phyloP scores from a whole-genome alignment of 2,797 vertebrate genomes.

The Hippoglossus hippoglossus region DNA sequence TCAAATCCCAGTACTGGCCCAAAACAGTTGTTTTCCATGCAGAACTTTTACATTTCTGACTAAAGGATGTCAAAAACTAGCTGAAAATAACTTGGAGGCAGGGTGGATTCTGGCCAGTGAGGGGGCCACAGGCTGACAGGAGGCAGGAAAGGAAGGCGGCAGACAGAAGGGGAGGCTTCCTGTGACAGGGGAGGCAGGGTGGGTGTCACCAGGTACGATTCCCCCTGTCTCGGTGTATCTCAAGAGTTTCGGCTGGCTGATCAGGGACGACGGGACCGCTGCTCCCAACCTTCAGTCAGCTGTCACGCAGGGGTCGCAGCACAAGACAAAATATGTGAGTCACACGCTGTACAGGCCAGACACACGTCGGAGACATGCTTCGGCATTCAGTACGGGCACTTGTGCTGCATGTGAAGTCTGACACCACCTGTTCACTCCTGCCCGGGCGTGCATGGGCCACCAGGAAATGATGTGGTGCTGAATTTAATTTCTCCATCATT shows the following conservation, averaged over 20 bases:
- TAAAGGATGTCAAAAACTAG: slow-evolving; percentile 22
- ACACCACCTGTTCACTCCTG: slow-evolving; percentile 3
- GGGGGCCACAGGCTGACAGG: slow-evolving; percentile 61
- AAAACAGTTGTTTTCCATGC: neutral
- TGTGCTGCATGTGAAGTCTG: slow-evolving; percentile 29
- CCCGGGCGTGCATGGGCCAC: slow-evolving; percentile 22
- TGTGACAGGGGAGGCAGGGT: slow-evolving; percentile 76
- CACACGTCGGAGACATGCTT: slow-evolving; percentile 26
- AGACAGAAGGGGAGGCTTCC: slow-evolving; percentile 65
- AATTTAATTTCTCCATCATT: slow-evolving; percentile 78
- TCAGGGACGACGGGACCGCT: slow-evolving; percentile 78
- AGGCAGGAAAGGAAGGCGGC: slow-evolving; percentile 16
- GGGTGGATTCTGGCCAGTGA: slow-evolving; percentile 27
- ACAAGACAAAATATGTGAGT: slow-evolving; percentile 44
- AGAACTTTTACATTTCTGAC: slow-evolving; percentile 13
- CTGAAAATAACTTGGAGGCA: slow-evolving; percentile 21
- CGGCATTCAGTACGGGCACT: slow-evolving; percentile 18
- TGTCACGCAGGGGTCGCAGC: slow-evolving; percentile 78
- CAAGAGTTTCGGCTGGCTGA: slow-evolving; percentile 82
- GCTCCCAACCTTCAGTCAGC: slow-evolving; percentile 83
- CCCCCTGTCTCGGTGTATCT: slow-evolving; percentile 67
- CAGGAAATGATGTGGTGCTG: slow-evolving; percentile 57
- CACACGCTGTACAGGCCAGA: slow-evolving; percentile 55
- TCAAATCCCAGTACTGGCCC: neutral
- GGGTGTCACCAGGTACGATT: slow-evolving; percentile 81